Evolutionary conservation across 1,140 invertebrate genomes (phyloP).

Genomic region (Nasonia longicornis): DNA sequence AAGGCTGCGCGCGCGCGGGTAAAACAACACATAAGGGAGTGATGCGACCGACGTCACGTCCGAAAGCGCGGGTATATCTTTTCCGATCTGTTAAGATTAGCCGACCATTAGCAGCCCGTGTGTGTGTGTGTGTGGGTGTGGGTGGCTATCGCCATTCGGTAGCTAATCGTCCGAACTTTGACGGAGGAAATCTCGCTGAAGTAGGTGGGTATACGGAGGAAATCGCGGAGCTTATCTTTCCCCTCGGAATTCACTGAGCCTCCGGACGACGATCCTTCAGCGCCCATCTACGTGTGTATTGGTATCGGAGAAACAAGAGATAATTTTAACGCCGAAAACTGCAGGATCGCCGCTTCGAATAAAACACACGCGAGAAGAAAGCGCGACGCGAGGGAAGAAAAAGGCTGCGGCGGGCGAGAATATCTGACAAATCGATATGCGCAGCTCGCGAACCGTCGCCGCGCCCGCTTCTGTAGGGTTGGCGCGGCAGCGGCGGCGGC

Average conservation of each 20-base stretch:
- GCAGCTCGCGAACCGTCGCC: not conserved
- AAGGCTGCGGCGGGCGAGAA: not conserved
- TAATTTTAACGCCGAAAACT: not conserved
- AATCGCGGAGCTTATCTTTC: not conserved
- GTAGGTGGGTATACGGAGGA: not conserved
- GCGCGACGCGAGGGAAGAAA: not conserved
- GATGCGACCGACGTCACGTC: not conserved
- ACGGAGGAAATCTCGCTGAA: not conserved
- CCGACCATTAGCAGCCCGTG: not conserved
- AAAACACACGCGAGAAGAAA: not conserved
- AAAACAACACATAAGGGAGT: not conserved
- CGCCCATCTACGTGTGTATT: not conserved
- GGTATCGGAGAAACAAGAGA: not conserved
- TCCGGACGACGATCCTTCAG: not conserved
- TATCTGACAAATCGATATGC: slow-evolving; percentile 18
- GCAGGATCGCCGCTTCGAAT: not conserved
- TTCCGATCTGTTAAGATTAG: slow-evolving; percentile 10
- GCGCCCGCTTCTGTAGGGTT: not conserved
- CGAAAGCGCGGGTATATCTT: not conserved
- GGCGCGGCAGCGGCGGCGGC: no score
- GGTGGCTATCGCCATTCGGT: not conserved
- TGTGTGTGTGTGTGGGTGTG: not conserved
- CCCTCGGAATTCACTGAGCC: not conserved
- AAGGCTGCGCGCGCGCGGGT: no score
- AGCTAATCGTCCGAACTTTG: slow-evolving; percentile 24